These are phyloP conservation scores for Ptychodera flava DNA, from an alignment of 35 echinoderm and acorn worm genomes.

Conservation along the genomic window DNA sequence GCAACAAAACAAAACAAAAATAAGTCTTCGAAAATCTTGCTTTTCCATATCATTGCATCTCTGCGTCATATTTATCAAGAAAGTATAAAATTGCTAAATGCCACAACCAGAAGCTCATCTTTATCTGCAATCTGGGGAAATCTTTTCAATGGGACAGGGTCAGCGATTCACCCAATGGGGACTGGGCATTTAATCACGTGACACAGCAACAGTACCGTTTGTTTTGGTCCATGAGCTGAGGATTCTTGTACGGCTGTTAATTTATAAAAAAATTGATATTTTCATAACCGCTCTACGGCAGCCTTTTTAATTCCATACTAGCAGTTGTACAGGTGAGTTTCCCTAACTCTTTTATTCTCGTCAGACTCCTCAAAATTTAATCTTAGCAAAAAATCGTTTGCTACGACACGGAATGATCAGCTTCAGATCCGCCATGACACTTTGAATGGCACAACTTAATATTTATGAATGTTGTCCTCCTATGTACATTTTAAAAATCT, in stretches of 20 bases:
- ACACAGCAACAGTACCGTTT: neutral
- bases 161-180: neutral
- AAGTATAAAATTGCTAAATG: neutral
- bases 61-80: neutral
- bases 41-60: neutral
- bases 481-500: too few species aligned
- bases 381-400: neutral
- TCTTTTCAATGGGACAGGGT: neutral
- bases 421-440: too few species aligned
- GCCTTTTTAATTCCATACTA: neutral
- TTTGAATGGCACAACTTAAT: too few species aligned
- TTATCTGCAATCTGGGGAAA: neutral
- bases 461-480: too few species aligned
- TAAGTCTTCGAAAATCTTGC: neutral
- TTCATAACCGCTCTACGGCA: too few species aligned
- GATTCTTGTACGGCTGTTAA: neutral
- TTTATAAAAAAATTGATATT: neutral
- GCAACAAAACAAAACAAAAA: neutral
- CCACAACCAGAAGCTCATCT: neutral
- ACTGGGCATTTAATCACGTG: neutral
- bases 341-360: neutral
- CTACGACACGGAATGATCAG: too few species aligned
- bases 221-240: neutral
- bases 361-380: neutral
- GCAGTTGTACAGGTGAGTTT: neutral